Conservation (phyloP, 1,140 invertebrate species). For the Hormaphis cornu region DNA sequence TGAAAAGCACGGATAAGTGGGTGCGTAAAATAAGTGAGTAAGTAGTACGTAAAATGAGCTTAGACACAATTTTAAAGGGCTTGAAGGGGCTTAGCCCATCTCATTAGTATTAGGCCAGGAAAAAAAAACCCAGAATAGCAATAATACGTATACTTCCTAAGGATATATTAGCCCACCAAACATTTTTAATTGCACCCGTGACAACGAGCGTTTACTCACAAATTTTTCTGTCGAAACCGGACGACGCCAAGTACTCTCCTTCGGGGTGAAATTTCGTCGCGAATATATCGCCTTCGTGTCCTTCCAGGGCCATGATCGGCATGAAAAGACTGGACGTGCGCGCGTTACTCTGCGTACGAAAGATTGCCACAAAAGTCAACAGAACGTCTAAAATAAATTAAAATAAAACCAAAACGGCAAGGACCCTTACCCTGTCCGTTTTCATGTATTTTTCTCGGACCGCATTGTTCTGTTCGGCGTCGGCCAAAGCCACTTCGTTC, state of each 20-base stretch:
- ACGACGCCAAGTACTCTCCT: slow-evolving; percentile 83
- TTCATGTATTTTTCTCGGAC: slow-evolving; percentile 18
- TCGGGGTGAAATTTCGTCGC: slow-evolving; percentile 90
- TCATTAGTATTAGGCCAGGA: too few relatives aligned
- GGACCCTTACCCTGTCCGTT: slow-evolving; percentile 1
- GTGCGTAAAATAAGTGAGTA: too few relatives aligned
- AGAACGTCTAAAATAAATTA: neutral
- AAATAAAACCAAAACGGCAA: neutral
- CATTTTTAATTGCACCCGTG: too few relatives aligned
- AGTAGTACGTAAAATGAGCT: too few relatives aligned
- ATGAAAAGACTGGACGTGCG: slow-evolving; percentile 81
- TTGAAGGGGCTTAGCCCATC: too few relatives aligned
- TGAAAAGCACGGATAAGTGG: slow-evolving; percentile 47
- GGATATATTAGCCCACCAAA: too few relatives aligned
- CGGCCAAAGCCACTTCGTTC: slow-evolving; percentile 11
- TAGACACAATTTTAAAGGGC: too few relatives aligned
- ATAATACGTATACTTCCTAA: too few relatives aligned
- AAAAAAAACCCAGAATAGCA: too few relatives aligned
- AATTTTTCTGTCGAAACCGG: slow-evolving; percentile 94
- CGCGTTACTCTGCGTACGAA: slow-evolving; percentile 25
- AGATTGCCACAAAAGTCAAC: neutral
- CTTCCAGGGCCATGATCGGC: slow-evolving; percentile 94
- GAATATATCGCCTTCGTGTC: slow-evolving; percentile 95
- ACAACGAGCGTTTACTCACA: slow-evolving; percentile 55
- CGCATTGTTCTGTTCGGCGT: neutral